Evolutionary conservation across 1,140 invertebrate genomes (phyloP), one percentile per base, ranked within the genome.

Genomic region (Lithobius niger): DNA sequence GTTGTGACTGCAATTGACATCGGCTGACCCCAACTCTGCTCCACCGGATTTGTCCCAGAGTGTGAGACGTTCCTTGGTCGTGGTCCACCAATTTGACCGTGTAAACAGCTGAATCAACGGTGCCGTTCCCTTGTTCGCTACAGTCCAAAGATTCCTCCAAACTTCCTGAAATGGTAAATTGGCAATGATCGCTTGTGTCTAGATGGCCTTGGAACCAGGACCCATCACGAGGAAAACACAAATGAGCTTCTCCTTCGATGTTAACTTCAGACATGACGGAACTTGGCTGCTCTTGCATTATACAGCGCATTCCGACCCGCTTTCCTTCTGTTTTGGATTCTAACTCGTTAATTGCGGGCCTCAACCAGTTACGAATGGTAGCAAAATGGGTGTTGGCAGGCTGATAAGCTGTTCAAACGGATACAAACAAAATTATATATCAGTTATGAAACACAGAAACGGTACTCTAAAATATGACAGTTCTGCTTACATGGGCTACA

Each of bases 151-250:
- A 42, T 52, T 57, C 10, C 25, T 26, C 21, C 55, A 55, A 13
- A 25, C 47, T 36, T 52, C 58, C 27, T 24, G 15, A 1, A 52
- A 60, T 45, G 57, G 54, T 44, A 56, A 59, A 71, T 36, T 64
- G 63, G 3, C 62, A 63, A 24, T 64, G 62, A 56, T 68, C 65
- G 10, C 60, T 61, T 18, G 64, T 61, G 2, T 59, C 58, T 18
- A 71, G 61, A 54, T 61, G 63, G 3, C 69, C 69, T 57, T 67
- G 64, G 49, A 71, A 71, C 62, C 62, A 65, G 10, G 64, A 61
- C 18, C 65, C 63, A 42, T 70, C 64, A 48, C 66, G 61, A 24
- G 63, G 53, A 52, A 72, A 72, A 57, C 69, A 72, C 13, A 72
- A 60, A 27, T 67, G 64, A n/a, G 69, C 67, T 4, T 61, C 26